Evolutionary conservation across 2,113 vertebrate genomes (phyloP), one percentile per base, ranked within the genome.

Genomic region (Vanacampus margaritifer): DNA sequence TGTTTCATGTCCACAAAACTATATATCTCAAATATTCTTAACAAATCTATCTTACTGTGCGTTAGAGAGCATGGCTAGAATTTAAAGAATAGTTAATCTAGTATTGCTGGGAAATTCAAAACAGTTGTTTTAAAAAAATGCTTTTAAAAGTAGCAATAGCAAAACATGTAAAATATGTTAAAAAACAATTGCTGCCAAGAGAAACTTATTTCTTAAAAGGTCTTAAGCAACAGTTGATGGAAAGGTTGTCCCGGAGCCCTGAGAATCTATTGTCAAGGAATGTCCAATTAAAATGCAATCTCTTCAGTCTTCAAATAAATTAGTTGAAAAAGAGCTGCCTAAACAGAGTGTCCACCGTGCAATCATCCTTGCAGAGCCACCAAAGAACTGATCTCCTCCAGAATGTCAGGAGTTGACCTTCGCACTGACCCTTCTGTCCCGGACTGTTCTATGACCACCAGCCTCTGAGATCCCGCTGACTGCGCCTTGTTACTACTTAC

Each of bases 401-500:
- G 62, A 13, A 48, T 28, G 23, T 76, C 66, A 11, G 56, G 59
- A 72, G 16, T 59, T 6, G 12, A 14, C 68, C 24, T 69, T 17
- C 36, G 74, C 39, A 77, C 58, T 2, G 72, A 79, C 32, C 61
- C 63, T 16, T 81, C 78, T 65, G 82, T 82, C 65, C 51, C 79
- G 3, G 65, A 74, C 65, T 64, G 75, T 72, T 65, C 48, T 7
- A 41, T 37, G 11, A 60, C 58, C 28, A 58, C 53, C 8, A 51
- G 56, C 53, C 59, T 62, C 53, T 61, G 57, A n/a, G 78, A 83
- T 28, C 57, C 59, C 0, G 21, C 14, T 17, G 83, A 88, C 64
- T 72, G 84, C 2, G 61, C 68, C 39, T 67, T 72, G 50, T 84
- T 76, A 68, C 87, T 76, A 68, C 87, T 86, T 14, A 73, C 58